Evolutionary conservation across 30 jellyfish, hydroid and myxozoan genomes (phyloP), one percentile per base, ranked within the genome.

Genomic region (Aurelia coerulea): DNA sequence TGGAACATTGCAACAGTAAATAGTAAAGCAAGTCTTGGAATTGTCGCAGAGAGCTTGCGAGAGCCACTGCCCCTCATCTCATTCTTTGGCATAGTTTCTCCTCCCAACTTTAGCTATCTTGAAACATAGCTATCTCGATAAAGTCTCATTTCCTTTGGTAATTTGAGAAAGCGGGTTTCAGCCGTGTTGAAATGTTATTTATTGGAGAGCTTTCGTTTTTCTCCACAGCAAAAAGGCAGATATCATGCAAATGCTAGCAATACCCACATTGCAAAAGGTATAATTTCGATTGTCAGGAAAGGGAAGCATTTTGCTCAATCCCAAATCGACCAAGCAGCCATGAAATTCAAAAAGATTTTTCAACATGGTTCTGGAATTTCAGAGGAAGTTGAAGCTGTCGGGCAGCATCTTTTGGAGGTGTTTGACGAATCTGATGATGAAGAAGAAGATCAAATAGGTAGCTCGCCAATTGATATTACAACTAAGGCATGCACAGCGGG

Each of bases 181-280:
- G 53, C 10, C 53, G 11, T 42, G 10, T 42, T 42, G 53, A 42
- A 42, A 3, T 10, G 11, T 42, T 5, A 42, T 5, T 37, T 0
- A 6, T 42, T 3, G 10, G 11, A 42, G 5, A 42, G 78, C 42
- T 18, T 68, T 68, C 14, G 13, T 33, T 68, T 68, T 18, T 68
- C 42, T 68, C 78, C 1, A 68, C 78, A 68, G 78, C 42, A 18
- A 68, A 68, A 68, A 33, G 52, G 78, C 52, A 68, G 78, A 68
- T 68, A 68, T 16, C 78, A 68, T 10, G 78, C 53, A 5, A 68
- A 10, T 0, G 42, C 7, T 23, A 11, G 10, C n/a, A 68, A 33
- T 68, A 11, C 18, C 12, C 17, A 23, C 52, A 11, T 68, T 68
- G 5, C 17, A 6, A 68, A 68, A 68, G 78, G 78, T 5, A 33